Conservation (phyloP, 2,113 vertebrate species). For the Sturnus vulgaris region DNA sequence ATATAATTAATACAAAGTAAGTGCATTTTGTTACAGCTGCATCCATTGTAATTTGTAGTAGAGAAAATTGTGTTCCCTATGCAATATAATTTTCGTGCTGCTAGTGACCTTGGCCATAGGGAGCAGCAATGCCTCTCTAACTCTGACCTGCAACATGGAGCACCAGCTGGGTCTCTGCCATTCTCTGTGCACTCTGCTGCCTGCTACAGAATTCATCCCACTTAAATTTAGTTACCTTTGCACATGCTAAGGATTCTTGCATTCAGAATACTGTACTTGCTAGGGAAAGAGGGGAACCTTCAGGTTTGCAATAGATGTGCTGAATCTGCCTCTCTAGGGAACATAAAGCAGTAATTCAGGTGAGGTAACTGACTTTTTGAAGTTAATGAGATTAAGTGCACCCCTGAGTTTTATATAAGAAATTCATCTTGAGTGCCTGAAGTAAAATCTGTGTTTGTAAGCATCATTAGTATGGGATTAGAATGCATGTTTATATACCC, state of each 20-base stretch:
- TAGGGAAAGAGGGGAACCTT: neutral
- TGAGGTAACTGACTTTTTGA: neutral
- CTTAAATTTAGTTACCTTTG: neutral
- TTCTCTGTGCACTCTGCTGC: neutral
- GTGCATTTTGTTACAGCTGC: neutral
- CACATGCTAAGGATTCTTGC: neutral
- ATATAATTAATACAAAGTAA: neutral
- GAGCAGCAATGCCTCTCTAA: neutral
- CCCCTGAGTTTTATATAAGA: neutral
- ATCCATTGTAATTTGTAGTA: neutral
- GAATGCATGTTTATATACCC: neutral
- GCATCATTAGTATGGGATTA: neutral
- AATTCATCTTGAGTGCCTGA: neutral
- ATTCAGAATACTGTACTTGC: neutral
- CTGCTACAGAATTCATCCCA: neutral
- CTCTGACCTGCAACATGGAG: accelerated
- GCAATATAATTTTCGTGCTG: neutral
- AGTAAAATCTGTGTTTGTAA: neutral
- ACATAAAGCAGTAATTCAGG: neutral
- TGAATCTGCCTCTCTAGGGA: neutral
- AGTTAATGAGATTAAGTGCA: neutral
- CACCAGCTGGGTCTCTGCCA: neutral
- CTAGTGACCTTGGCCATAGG: neutral
- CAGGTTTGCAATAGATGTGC: neutral
- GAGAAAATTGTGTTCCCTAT: neutral